A percentile compares a stretch with the other conserved stretches of the same genome.
These are phyloP conservation scores for Rhea americana DNA, from an alignment of 2,113 vertebrate species.

Conservation along the genomic window DNA sequence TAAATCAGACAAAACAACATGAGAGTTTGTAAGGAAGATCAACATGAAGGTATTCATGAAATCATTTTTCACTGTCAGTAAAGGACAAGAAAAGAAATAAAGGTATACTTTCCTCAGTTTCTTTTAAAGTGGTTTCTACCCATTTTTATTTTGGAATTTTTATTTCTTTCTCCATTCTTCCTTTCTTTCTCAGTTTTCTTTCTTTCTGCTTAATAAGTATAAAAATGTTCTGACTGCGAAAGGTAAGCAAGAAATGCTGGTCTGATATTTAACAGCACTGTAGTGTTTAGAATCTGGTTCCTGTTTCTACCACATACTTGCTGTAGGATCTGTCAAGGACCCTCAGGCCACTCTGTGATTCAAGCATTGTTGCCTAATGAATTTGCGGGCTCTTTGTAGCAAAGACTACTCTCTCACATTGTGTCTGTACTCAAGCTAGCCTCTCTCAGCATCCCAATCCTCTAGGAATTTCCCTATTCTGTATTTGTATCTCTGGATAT, in stretches of 20 bases:
- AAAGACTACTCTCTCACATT: background rate
- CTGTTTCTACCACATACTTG: background rate
- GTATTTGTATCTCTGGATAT: background rate
- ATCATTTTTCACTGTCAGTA: background rate
- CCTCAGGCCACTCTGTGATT: background rate
- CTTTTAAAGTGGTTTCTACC: background rate
- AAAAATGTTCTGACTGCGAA: background rate
- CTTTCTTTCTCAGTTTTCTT: background rate
- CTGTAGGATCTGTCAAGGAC: background rate
- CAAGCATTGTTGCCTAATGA: background rate
- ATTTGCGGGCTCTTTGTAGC: background rate
- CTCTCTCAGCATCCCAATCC: background rate
- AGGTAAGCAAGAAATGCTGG: background rate
- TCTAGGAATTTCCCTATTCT: background rate
- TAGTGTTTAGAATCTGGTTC: background rate
- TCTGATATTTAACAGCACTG: background rate
- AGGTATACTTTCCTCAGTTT: background rate
- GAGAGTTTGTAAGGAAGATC: background rate
- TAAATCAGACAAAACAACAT: background rate
- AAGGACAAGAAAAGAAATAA: background rate
- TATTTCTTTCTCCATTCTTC: background rate
- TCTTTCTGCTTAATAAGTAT: background rate
- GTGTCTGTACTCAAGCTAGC: fast-evolving
- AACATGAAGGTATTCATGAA: background rate
- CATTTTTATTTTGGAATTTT: background rate